Evolutionary conservation across 2,797 vertebrate species (phyloP), one percentile per base, ranked within the genome.

Genomic region (Sebastes melanostomus): DNA sequence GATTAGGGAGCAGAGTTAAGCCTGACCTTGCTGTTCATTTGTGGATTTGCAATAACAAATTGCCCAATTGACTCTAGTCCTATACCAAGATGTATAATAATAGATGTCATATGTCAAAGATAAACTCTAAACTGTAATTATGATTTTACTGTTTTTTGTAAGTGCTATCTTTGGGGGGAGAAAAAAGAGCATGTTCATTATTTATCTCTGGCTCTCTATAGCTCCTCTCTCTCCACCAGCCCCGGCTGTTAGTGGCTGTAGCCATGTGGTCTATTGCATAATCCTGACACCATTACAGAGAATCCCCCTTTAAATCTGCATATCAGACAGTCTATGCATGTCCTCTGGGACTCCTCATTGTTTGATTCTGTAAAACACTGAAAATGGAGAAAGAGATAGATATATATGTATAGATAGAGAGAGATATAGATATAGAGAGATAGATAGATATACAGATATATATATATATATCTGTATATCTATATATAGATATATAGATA

Each of bases 221-320:
- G 77, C 42, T 65, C n/a, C 59, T 16, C 46, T 16, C 46, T 80
- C 62, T 60, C 18, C 16, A 36, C 46, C 70, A 62, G 5, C 30
- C 52, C 75, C 71, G 88, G 71, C 81, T 90, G 87, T 79, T 88
- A 63, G 56, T 78, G 46, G 60, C 38, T 86, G 70, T 79, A 82
- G 81, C 89, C 91, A 90, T 93, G 92, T 93, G 92, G 84, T 89
- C 59, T 75, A 86, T 92, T 95, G 93, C 89, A 92, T 95, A 94
- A 92, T 92, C 87, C 87, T 90, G 91, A 93, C 92, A 94, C 91
- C 88, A 92, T 94, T 91, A 89, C 56, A 90, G 88, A 90, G 82
- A 89, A 87, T 85, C 71, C 91, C 87, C 88, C 88, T 88, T 91
- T 75, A 84, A 91, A 90, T 85, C 67, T 92, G 76, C 80, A 89